Base-by-base conservation (phyloP, 2,888 invertebrate species). In the Steinernema hermaphroditum region DNA sequence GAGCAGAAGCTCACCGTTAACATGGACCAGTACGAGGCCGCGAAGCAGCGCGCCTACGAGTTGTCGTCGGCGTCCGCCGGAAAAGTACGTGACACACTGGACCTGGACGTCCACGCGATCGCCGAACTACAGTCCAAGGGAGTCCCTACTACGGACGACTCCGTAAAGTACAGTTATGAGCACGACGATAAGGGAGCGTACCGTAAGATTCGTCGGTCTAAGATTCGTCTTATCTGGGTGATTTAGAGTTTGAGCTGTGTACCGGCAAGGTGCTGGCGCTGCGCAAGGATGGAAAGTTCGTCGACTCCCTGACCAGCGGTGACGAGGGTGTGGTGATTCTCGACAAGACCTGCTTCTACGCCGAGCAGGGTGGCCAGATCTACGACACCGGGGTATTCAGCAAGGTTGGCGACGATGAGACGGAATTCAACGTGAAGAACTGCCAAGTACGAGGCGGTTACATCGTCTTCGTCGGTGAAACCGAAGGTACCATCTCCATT, bases 341-440 rank as follows among this genome's bases (percentile, higher is more conserved):
- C 75, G 94, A 98, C 87, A 91, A 90, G 83, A 98, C 97, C 0
- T 92, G 91, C 87, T 99, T 99, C 88, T 99, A 99, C 88, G 96
- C 98, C 0, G 98, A 99, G 88, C 94, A 96, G 89, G 98, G 98
- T 76, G 98, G 98, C 16, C 98, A 99, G 89, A 96, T 94, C 83
- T 96, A 91, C 87, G 98, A 99, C 87, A 93, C 93, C 86, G 98
- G 98, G 27, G 94, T 92, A 81, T 90, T 96, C 87, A 79, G 74
- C 0, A 94, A 94, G 89, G 87, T 90, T 6, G 91, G 90, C 73
- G 93, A 94, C 87, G 94, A 94, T 87, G 87, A 92, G 73, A 87
- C 92, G 14, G 96, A 96, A 89, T 92, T 98, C 87, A 90, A 92
- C 19, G 93, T 98, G 0, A 93, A 92, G 87, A 94, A 94, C 87